Evolutionary conservation across 1,140 invertebrate species (phyloP), one percentile per base, ranked within the genome.

Genomic region (Pissodes strobi): DNA sequence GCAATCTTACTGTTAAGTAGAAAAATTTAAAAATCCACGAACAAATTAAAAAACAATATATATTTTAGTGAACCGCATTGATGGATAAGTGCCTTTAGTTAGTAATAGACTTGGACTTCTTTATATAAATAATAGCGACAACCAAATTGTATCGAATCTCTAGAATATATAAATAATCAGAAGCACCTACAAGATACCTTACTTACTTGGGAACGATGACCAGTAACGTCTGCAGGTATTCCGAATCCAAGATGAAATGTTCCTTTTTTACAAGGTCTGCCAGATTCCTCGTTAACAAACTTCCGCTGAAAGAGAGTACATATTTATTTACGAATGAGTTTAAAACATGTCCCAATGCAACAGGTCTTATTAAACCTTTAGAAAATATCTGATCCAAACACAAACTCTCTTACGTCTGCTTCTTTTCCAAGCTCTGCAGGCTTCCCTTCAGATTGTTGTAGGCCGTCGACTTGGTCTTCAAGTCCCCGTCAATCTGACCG

Each of bases 361-460:
- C n/a, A n/a, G n/a, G n/a, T n/a, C n/a, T n/a, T n/a, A n/a, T n/a
- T n/a, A n/a, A n/a, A n/a, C n/a, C n/a, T n/a, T n/a, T n/a, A n/a
- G n/a, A n/a, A n/a, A n/a, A n/a, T n/a, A n/a, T n/a, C n/a, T n/a
- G n/a, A n/a, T n/a, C n/a, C n/a, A n/a, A n/a, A n/a, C n/a, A n/a
- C n/a, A n/a, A n/a, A n/a, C n/a, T n/a, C n/a, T 82, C 88, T 88
- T 85, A 98, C 95, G 93, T 97, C 82, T 98, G 93, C 82, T 99
- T 99, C 80, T 98, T 95, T 79, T 99, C 97, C 78, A 99, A 87
- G 77, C 92, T 97, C 77, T 97, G 94, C 70, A 99, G 81, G 77
- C 88, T 98, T 41, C 94, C 95, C 80, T 99, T 99, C 51, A 99
- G 82, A 75, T 93, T 94, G 82, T 99, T 99, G 82, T 99, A 99